These are phyloP conservation scores for Pogonognathellus flavescens DNA, from an alignment of 1,140 invertebrate species.

Conservation along the genomic window DNA sequence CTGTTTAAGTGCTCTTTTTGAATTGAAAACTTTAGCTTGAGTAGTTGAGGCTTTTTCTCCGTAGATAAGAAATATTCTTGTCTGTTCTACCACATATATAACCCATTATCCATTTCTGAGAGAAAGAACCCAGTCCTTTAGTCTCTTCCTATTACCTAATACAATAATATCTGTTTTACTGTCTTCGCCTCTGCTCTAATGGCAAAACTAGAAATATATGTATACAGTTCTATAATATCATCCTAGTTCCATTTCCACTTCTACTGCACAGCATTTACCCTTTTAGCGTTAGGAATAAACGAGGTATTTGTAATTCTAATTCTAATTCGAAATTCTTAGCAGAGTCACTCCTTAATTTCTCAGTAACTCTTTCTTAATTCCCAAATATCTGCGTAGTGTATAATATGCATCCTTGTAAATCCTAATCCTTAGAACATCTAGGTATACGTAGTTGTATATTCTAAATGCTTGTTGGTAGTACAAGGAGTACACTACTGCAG, in stretches of 20 bases:
- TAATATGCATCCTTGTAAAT: slow-evolving; percentile 14
- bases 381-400: slow-evolving; percentile 1
- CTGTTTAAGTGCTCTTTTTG: background rate
- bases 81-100: slow-evolving; percentile 5
- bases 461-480: too few species aligned
- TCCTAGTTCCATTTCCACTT: background rate
- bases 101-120: background rate
- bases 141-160: background rate
- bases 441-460: background rate
- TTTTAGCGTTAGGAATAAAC: background rate
- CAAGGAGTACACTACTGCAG: slow-evolving; percentile 18
- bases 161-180: background rate
- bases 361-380: slow-evolving; percentile 29
- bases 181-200: background rate
- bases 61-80: slow-evolving; percentile 19
- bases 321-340: slow-evolving; percentile 41
- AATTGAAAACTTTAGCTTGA: background rate
- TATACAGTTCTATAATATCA: background rate
- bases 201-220: too few species aligned
- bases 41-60: background rate
- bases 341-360: slow-evolving; percentile 40
- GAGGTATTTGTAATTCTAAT: background rate
- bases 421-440: background rate
- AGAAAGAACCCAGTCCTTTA: background rate
- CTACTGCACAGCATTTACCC: background rate